Percentiles rank a stretch among this genome's conserved stretches.
phyloP scores from a whole-genome alignment of 1,140 invertebrate species.

The Uloborus diversus region DNA sequence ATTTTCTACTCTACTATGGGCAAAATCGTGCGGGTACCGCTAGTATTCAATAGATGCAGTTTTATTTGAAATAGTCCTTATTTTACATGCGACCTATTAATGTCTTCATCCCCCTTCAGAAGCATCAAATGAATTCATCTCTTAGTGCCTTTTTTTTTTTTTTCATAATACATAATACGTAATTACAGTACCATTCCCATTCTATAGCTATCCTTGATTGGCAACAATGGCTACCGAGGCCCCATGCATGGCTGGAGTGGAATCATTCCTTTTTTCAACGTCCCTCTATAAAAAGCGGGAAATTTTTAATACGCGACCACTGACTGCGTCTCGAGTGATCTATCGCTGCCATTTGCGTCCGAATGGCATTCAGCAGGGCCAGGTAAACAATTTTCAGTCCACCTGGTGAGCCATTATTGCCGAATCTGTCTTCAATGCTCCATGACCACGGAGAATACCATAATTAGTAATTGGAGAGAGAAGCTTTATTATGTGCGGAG shows the following conservation, averaged over 20 bases:
- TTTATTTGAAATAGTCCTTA: too few relatives aligned
- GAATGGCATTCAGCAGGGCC: neutral
- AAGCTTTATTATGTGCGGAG: neutral
- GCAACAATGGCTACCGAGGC: neutral
- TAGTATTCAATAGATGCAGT: too few relatives aligned
- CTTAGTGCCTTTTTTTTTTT: too few relatives aligned
- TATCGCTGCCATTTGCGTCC: neutral
- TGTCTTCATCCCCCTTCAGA: too few relatives aligned
- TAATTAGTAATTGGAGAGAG: constrained; percentile 14
- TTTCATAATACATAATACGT: too few relatives aligned
- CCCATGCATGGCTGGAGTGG: neutral
- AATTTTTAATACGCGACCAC: neutral
- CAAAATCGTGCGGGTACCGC: too few relatives aligned
- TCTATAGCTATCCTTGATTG: neutral
- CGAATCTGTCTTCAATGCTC: constrained; percentile 21
- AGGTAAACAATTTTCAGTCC: neutral
- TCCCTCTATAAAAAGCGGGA: too few relatives aligned
- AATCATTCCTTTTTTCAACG: neutral
- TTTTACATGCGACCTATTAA: too few relatives aligned
- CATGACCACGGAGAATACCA: constrained; percentile 5
- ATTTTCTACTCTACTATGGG: too few relatives aligned
- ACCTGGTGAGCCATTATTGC: neutral
- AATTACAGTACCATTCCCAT: too few relatives aligned
- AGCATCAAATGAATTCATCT: too few relatives aligned
- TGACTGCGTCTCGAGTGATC: neutral